These are phyloP conservation scores for Pteronotus mesoamericanus DNA, from an alignment of 2,797 vertebrate species.

Conservation along the genomic window DNA sequence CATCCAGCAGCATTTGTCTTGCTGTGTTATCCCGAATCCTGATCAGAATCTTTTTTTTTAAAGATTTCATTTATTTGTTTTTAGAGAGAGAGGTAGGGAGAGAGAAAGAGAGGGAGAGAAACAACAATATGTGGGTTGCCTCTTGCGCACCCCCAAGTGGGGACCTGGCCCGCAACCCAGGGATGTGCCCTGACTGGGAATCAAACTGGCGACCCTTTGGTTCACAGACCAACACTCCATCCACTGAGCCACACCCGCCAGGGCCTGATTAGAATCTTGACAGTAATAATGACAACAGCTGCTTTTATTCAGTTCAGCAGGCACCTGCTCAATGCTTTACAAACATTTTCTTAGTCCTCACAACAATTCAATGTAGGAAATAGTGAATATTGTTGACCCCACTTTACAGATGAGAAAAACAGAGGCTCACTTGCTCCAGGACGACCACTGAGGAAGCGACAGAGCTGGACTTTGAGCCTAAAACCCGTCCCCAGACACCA, in stretches of 20 bases:
- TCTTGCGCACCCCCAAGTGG: too few relatives aligned
- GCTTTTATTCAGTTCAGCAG: background rate
- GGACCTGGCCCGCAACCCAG: too few relatives aligned
- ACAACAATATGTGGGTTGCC: too few relatives aligned
- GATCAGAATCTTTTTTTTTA: background rate
- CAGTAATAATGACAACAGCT: background rate
- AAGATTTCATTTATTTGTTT: too few relatives aligned
- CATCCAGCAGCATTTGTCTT: rapidly evolving
- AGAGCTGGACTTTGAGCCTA: background rate
- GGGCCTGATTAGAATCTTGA: background rate
- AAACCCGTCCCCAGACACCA: background rate
- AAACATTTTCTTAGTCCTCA: background rate
- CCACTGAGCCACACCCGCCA: too few relatives aligned
- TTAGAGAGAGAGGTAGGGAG: too few relatives aligned
- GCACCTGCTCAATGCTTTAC: background rate
- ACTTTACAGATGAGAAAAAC: background rate
- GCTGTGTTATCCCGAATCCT: background rate
- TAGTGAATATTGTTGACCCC: too few relatives aligned
- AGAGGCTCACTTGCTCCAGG: background rate
- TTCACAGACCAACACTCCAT: too few relatives aligned
- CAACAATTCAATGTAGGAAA: background rate
- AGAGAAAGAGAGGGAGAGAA: too few relatives aligned
- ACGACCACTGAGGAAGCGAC: too few relatives aligned
- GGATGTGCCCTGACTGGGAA: too few relatives aligned
- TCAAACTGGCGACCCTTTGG: too few relatives aligned